phyloP scores from a whole-genome alignment of 1,140 invertebrate genomes.

The Coenobita brevimanus region DNA sequence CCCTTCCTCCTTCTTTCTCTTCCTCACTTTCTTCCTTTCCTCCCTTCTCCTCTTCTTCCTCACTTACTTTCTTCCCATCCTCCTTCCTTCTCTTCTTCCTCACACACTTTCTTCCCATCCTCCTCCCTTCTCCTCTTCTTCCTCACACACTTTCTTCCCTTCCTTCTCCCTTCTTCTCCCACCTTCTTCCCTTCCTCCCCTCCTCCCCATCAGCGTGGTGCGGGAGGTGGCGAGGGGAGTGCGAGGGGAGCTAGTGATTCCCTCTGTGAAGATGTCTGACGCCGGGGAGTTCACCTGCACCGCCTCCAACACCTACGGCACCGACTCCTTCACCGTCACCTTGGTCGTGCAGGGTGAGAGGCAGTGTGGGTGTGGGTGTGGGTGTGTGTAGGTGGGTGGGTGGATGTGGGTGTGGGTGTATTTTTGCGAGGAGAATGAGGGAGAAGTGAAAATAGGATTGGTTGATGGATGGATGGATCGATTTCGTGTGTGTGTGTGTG shows the following conservation, averaged over 20 bases:
- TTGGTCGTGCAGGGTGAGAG: constrained; percentile 49
- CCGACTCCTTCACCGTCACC: constrained; percentile 35
- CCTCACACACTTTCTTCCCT: too few species aligned
- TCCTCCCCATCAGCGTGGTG: constrained; percentile 31
- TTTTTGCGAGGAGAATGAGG: too few species aligned
- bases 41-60: not conserved
- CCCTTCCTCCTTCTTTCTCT: not conserved
- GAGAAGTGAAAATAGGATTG: too few species aligned
- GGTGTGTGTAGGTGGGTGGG: too few species aligned
- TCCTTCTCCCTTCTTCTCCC: too few species aligned
- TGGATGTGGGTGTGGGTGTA: too few species aligned
- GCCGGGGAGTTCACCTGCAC: constrained; percentile 50
- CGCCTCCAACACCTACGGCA: constrained; percentile 56
- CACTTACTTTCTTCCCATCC: not conserved
- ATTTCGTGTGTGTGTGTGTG: too few species aligned
- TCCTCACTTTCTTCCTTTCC: not conserved
- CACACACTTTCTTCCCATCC: not conserved
- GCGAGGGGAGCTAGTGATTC: constrained; percentile 53
- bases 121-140: not conserved
- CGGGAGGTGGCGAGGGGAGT: constrained; percentile 46
- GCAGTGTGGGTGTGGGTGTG: too few species aligned
- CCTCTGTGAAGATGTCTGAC: constrained; percentile 48
- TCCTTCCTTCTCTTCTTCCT: not conserved
- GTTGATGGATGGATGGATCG: not conserved
- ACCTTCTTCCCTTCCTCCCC: not conserved